These are phyloP conservation scores for Protophormia terraenovae DNA, from an alignment of 2,888 invertebrate species.

Conservation along the genomic window DNA sequence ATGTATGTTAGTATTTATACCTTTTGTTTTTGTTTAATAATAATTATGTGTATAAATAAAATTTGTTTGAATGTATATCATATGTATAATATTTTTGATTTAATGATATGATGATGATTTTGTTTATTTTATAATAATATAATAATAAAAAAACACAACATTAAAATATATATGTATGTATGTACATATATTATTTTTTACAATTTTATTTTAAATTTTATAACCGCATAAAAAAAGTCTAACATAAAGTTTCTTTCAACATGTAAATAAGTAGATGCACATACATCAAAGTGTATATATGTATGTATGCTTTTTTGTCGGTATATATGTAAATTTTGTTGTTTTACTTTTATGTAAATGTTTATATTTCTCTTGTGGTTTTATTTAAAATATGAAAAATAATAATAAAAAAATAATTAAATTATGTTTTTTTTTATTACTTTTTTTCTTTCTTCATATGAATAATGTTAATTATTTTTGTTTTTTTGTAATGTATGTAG, in stretches of 20 bases:
- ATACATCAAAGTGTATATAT: background rate
- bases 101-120: constrained; percentile 59
- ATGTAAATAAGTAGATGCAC: background rate
- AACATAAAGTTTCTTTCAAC: background rate
- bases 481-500: constrained; percentile 18
- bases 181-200: background rate
- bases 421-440: background rate
- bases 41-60: constrained; percentile 9
- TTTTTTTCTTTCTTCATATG: no score
- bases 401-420: constrained; percentile 10
- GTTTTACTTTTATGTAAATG: background rate
- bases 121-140: background rate
- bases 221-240: constrained; percentile 15
- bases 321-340: background rate
- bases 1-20: background rate
- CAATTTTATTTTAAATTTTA: background rate
- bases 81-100: constrained; percentile 3
- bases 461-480: constrained; percentile 55
- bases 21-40: background rate
- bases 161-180: constrained; percentile 10
- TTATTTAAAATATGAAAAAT: constrained; percentile 1
- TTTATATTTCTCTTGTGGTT: background rate
- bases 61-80: background rate
- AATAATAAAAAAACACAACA: constrained; percentile 10
- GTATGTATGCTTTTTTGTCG: background rate